Evolutionary conservation across 2,797 vertebrate genomes (phyloP).

Genomic region (Trachurus trachurus): DNA sequence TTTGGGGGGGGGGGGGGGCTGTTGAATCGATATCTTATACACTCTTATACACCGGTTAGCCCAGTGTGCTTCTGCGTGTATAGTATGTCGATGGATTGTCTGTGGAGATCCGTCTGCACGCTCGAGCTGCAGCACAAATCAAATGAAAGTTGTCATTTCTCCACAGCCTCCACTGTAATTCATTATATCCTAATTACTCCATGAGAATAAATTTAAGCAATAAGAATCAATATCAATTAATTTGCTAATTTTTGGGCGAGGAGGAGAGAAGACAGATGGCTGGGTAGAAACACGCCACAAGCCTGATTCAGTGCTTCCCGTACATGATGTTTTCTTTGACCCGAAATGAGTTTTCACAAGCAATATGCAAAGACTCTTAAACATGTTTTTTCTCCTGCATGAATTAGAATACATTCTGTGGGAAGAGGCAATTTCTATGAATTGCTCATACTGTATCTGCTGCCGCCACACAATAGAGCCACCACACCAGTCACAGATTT

Average conservation of each 20-base stretch:
- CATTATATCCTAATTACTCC: conserved; percentile 66
- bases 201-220: conserved; percentile 58
- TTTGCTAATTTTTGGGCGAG: conserved; percentile 63
- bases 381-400: background rate
- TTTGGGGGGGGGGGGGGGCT: too few species aligned
- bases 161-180: conserved; percentile 59
- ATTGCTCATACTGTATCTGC: conserved; percentile 1
- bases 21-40: conserved; percentile 22
- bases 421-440: background rate
- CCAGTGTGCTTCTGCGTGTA: background rate
- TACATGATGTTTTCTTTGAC: conserved; percentile 19
- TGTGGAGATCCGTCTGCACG: conserved; percentile 11
- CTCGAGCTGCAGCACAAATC: conserved; percentile 25
- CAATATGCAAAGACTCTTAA: background rate
- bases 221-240: conserved; percentile 73
- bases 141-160: conserved; percentile 62
- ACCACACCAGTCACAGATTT: conserved; percentile 1
- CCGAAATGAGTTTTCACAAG: conserved; percentile 7
- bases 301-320: conserved; percentile 19
- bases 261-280: conserved; percentile 52
- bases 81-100: conserved; percentile 17
- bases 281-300: conserved; percentile 28
- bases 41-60: too few species aligned
- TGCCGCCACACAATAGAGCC: background rate
- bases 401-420: conserved; percentile 9